Conservation (phyloP, 2,888 invertebrate genomes). For the Oxytorus armatus region DNA sequence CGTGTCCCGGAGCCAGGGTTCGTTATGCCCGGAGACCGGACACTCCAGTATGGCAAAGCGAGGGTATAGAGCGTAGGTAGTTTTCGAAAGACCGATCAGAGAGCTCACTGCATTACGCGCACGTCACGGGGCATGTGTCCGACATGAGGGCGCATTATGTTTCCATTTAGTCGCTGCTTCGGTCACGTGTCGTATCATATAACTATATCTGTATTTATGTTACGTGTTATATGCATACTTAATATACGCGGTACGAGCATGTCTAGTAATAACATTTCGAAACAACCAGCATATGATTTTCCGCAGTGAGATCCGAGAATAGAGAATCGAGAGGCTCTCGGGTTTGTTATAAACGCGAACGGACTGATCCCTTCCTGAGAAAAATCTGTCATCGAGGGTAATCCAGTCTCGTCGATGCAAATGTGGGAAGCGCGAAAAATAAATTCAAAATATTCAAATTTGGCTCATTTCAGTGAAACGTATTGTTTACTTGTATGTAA, state of each 20-base stretch:
- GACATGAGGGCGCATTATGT: constrained; percentile 71
- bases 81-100: background rate
- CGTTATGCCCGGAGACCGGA: constrained; percentile 43
- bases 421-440: too few species aligned
- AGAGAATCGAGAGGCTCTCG: background rate
- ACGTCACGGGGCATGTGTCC: constrained; percentile 57
- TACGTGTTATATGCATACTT: too few species aligned
- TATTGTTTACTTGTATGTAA: too few species aligned
- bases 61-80: constrained; percentile 1
- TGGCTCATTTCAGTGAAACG: too few species aligned
- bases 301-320: constrained; percentile 36
- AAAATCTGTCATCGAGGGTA: constrained; percentile 14
- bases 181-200: constrained; percentile 69
- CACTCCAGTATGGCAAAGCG: constrained; percentile 41
- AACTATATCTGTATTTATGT: constrained; percentile 18
- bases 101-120: constrained; percentile 6
- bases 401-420: too few species aligned
- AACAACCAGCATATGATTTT: constrained; percentile 63
- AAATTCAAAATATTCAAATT: too few species aligned
- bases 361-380: constrained; percentile 39
- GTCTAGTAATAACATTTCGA: constrained; percentile 37
- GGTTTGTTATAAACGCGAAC: background rate
- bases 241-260: background rate
- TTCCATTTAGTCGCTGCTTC: constrained; percentile 54
- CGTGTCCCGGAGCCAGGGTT: constrained; percentile 21